Evolutionary conservation across 2,113 vertebrate genomes (phyloP), one percentile per base, ranked within the genome.

Genomic region (Rhodinocichla rosea): DNA sequence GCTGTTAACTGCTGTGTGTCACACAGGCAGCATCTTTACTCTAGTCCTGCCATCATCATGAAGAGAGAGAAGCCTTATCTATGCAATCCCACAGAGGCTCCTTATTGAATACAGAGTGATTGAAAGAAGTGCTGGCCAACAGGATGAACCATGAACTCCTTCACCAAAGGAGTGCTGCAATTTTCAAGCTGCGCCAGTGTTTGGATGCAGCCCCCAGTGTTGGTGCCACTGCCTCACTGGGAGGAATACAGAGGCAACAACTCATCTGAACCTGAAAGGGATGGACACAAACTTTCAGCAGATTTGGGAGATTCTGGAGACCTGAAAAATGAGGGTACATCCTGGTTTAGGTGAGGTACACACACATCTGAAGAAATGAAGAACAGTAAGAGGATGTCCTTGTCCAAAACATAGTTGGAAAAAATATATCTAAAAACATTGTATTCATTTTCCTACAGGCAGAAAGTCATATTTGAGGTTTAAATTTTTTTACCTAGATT

Each of bases 41-140:
- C 52, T 7, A 27, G 26, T 22, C 37, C 56, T 53, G 76, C 27
- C 65, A 55, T 40, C n/a, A 4, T 0, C 1, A 0, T 5, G 49
- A 23, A 19, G 50, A 33, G 22, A 69, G 15, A 62, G n/a, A 57
- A 70, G 52, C 47, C 78, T 57, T 39, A 42, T 10, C 57, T 62
- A 0, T 55, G 44, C 32, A 57, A 19, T 26, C 26, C 33, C 57
- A 49, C 52, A 71, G 40, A n/a, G 52, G 32, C 23, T 56, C 18
- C 22, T 71, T 19, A 42, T 4, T 73, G 44, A 64, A 47, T 20
- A 26, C 7, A 15, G 56, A 45, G 27, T 24, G 52, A 63, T 2
- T 33, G 42, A 42, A 57, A 53, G 60, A 57, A 79, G 52, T 13
- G 12, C 26, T 52, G 55, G 59, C 44, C 28, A 37, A n/a, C 22